A percentile compares a stretch with the other conserved stretches of the same genome.
Evolutionary conservation across 2,113 vertebrate species (phyloP).

Genomic region (Felis catus): F.catus_Fca126_mat1.0 CM031413.1:165432501-165433000

Average conservation of each 20-base stretch:
- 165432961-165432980: neutral
- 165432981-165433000: neutral
- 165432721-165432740: no score
- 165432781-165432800: rapidly evolving
- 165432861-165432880: neutral
- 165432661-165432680: no score
- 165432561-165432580: rapidly evolving
- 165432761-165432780: neutral
- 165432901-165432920: neutral
- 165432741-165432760: no score
- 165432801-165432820: neutral
- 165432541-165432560: neutral
- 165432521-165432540: neutral
- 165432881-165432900: neutral
- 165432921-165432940: neutral
- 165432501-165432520: neutral
- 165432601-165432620: no score
- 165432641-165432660: no score
- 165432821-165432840: no score
- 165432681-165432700: no score
- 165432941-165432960: rapidly evolving
- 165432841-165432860: neutral
- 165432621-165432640: no score
- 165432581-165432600: neutral
- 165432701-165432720: no score